A percentile compares a stretch with the other conserved stretches of the same genome.
Evolutionary conservation across 2,797 vertebrate species (phyloP).

Genomic region (Arrhamphus sclerolepis): DNA sequence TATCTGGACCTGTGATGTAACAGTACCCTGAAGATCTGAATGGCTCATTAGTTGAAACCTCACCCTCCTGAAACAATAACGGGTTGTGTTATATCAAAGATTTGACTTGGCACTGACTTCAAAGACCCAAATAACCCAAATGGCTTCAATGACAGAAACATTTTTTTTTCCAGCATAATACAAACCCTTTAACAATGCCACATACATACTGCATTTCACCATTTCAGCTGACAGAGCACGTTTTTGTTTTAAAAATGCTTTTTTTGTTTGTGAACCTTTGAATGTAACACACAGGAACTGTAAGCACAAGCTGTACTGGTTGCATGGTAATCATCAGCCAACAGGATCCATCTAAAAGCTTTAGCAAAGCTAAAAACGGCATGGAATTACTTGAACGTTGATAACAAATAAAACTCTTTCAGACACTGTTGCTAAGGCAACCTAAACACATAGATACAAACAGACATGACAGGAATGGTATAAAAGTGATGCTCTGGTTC

Average conservation of each 20-base stretch:
- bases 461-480: slow-evolving; percentile 45
- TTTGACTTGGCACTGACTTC: too few species aligned
- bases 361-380: slow-evolving; percentile 19
- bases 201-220: too few species aligned
- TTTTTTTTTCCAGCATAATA: too few species aligned
- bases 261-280: not conserved
- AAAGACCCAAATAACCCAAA: too few species aligned
- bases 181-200: too few species aligned
- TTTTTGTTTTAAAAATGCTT: not conserved
- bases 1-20: too few species aligned
- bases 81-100: too few species aligned
- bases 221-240: not conserved
- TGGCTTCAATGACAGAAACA: too few species aligned
- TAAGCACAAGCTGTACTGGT: not conserved
- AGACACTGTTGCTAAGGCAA: slow-evolving; percentile 48
- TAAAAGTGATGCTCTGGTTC: slow-evolving; percentile 70
- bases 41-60: too few species aligned
- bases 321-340: not conserved
- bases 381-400: slow-evolving; percentile 11
- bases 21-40: too few species aligned
- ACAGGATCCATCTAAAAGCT: slow-evolving; percentile 31
- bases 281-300: not conserved
- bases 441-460: slow-evolving; percentile 12
- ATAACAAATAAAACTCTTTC: slow-evolving; percentile 40
- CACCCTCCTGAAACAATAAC: too few species aligned